Evolutionary conservation across 2,888 invertebrate genomes (phyloP).

Genomic region (Apotomis capreana): DNA sequence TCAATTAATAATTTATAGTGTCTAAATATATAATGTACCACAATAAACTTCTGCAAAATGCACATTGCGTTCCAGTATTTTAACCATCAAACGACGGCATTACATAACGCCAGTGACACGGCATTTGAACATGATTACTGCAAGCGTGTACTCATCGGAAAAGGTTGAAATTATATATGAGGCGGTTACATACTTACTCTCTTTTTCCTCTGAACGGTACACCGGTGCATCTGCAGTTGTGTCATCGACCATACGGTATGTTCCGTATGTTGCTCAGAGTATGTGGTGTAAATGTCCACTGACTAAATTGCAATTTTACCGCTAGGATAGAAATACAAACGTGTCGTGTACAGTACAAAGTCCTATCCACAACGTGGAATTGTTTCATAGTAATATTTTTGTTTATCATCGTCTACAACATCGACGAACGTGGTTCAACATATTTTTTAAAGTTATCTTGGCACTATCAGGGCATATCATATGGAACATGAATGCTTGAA

Average conservation of each 20-base stretch:
- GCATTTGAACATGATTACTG: conserved; percentile 29
- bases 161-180: conserved; percentile 7
- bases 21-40: background rate
- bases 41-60: conserved; percentile 8
- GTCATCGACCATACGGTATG: conserved; percentile 6
- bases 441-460: no score
- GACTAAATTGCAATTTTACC: background rate
- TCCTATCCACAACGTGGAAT: background rate
- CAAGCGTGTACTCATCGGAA: conserved; percentile 8
- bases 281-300: conserved; percentile 13
- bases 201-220: conserved; percentile 5
- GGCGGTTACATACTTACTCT: background rate
- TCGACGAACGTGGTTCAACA: no score
- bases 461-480: no score
- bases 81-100: conserved; percentile 25
- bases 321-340: background rate
- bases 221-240: conserved; percentile 26
- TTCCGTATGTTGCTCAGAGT: conserved; percentile 13
- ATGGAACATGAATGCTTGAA: no score
- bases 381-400: no score
- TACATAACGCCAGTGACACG: conserved; percentile 25
- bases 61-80: conserved; percentile 27
- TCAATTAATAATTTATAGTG: background rate
- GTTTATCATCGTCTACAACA: no score
- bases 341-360: background rate